phyloP scores from a whole-genome alignment of 2,888 invertebrate genomes.

The Mactromeris polynyma region DNA sequence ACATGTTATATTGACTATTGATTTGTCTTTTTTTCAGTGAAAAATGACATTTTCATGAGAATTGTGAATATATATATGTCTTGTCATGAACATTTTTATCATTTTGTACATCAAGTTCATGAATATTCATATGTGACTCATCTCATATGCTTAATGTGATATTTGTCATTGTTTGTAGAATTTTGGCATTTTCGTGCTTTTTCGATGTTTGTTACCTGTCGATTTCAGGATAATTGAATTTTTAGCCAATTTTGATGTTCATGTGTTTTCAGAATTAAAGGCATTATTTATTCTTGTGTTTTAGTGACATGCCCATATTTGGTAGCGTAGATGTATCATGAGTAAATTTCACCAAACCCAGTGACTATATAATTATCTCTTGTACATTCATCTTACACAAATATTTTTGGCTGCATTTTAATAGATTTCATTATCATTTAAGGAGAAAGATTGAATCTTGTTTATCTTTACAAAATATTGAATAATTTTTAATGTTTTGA shows the following conservation, averaged over 20 bases:
- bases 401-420: not conserved
- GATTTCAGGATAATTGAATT: conserved; percentile 4
- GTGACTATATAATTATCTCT: not conserved
- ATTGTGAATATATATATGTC: not conserved
- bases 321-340: not conserved
- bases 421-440: not conserved
- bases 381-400: not conserved
- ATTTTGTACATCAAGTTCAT: conserved; percentile 18
- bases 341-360: not conserved
- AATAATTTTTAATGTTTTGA: not conserved
- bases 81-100: conserved; percentile 4
- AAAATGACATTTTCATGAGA: not conserved
- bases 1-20: not conserved
- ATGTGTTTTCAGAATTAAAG: not conserved
- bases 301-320: conserved; percentile 13
- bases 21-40: not conserved
- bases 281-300: conserved; percentile 9
- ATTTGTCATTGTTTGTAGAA: conserved; percentile 21
- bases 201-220: not conserved
- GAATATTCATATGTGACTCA: conserved; percentile 14
- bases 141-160: conserved; percentile 32
- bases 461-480: not conserved
- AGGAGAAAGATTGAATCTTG: not conserved
- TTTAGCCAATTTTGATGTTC: conserved; percentile 4
- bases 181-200: conserved; percentile 10